phyloP scores from a whole-genome alignment of 2,888 invertebrate genomes.

The Cephus sareptanus region DNA sequence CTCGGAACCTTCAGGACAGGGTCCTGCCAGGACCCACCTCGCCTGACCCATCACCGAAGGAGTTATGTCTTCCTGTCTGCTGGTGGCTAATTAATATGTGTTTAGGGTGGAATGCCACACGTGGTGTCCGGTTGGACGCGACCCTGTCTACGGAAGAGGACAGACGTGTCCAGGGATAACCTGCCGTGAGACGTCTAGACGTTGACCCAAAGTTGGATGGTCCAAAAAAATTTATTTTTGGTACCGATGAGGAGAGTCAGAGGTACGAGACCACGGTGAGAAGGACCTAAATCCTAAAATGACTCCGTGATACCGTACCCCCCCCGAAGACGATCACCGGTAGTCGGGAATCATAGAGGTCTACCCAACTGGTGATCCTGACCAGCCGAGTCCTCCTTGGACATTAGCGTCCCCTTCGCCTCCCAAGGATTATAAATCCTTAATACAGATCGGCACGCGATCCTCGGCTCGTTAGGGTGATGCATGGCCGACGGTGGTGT shows the following conservation, averaged over 20 bases:
- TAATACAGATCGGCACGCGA: slow-evolving; percentile 66
- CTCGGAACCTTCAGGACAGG: slow-evolving; percentile 41
- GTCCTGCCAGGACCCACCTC: slow-evolving; percentile 11
- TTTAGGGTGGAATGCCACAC: slow-evolving; percentile 45
- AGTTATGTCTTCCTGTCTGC: slow-evolving; percentile 55
- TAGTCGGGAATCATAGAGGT: too few species aligned
- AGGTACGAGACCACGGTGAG: too few species aligned
- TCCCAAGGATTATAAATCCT: slow-evolving; percentile 62
- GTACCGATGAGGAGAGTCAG: slow-evolving; percentile 9
- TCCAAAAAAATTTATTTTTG: background rate
- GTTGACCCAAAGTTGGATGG: background rate
- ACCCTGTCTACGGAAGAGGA: slow-evolving; percentile 1
- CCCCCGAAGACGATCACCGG: too few species aligned
- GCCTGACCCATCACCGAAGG: slow-evolving; percentile 38
- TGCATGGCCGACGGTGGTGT: slow-evolving; percentile 61
- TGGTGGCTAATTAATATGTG: slow-evolving; percentile 57
- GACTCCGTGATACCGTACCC: too few species aligned
- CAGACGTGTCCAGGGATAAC: too few species aligned
- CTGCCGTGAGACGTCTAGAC: slow-evolving; percentile 15
- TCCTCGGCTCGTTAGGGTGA: slow-evolving; percentile 64
- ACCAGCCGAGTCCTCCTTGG: background rate
- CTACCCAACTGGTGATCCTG: too few species aligned
- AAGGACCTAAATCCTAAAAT: too few species aligned
- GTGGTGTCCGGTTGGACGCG: slow-evolving; percentile 6
- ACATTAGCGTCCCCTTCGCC: slow-evolving; percentile 16